Evolutionary conservation across 2,888 invertebrate species (phyloP).

Genomic region (Archips xylosteana): DNA sequence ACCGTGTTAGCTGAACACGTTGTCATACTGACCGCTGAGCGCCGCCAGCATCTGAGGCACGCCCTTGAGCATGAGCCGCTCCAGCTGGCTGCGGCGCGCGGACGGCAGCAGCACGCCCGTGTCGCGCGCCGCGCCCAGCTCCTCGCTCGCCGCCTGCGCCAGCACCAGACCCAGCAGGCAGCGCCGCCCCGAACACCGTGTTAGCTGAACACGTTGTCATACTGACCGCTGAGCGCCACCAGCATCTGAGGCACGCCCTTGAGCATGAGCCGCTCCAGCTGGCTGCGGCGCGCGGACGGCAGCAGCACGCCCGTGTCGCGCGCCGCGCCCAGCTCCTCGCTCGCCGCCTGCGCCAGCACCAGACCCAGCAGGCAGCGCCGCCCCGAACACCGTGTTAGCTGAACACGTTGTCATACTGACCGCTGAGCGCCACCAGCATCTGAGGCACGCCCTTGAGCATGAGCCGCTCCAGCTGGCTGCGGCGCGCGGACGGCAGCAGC

Average conservation of each 20-base stretch:
- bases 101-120: constrained; percentile 87
- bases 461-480: constrained; percentile 89
- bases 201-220: too few relatives aligned
- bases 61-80: constrained; percentile 89
- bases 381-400: constrained; percentile 66
- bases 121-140: constrained; percentile 89
- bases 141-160: constrained; percentile 92
- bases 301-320: constrained; percentile 86
- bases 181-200: constrained; percentile 64
- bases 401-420: constrained; percentile 45
- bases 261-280: constrained; percentile 89
- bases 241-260: constrained; percentile 91
- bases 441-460: constrained; percentile 91
- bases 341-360: constrained; percentile 91
- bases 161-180: constrained; percentile 90
- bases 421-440: constrained; percentile 85
- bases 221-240: constrained; percentile 76
- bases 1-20: too few relatives aligned
- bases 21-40: constrained; percentile 62
- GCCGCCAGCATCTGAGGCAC: constrained; percentile 89
- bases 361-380: constrained; percentile 88
- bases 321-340: constrained; percentile 92
- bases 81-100: constrained; percentile 89
- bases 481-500: constrained; percentile 89
- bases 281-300: constrained; percentile 89